Evolutionary conservation across 2,113 vertebrate species (phyloP), one percentile per base, ranked within the genome.

Genomic region (Oryzias curvinotus): DNA sequence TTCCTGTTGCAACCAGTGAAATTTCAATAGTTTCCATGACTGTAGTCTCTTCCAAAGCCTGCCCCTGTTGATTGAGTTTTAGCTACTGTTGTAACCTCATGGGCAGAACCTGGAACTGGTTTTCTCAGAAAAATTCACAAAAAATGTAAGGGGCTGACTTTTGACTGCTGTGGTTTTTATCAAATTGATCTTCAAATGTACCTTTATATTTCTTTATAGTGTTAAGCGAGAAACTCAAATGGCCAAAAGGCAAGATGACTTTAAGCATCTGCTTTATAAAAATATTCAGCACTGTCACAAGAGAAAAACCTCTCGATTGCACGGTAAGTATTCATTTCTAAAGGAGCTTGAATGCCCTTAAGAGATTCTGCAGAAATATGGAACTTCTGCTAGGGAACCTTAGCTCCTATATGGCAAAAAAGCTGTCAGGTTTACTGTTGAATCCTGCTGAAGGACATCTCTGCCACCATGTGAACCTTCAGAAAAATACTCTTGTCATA

Each of bases 401-500:
- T 7, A 18, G 45, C 16, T 47, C 45, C n/a, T 47, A 46, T 45
- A 14, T 14, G 5, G 3, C 4, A 28, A 28, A 3, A 28, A 28
- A 5, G 4, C 6, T 28, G 26, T 5, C 26, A 28, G 26, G 26
- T 28, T 28, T 28, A 28, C 26, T 5, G 26, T 16, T 25, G 26
- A 17, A 16, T 28, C 42, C 49, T 0, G 4, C 1, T 7, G 26
- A 28, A 49, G 36, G 5, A 30, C 44, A 8, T 59, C 62, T 42
- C 62, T 63, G 45, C 61, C 57, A 48, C 66, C 65, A 77, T 75
- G 6, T 70, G 74, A 73, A 73, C 63, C 70, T 62, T 66, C 66
- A 51, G 48, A 59, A 52, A 62, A 30, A 71, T 55, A 52, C 47
- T 45, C 54, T 41, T 19, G 17, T 71, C 64, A 73, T 26, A 57